A percentile compares a stretch with the other conserved stretches of the same genome.
Evolutionary conservation across 2,888 invertebrate species (phyloP).

Genomic region (Tillus elongatus): DNA sequence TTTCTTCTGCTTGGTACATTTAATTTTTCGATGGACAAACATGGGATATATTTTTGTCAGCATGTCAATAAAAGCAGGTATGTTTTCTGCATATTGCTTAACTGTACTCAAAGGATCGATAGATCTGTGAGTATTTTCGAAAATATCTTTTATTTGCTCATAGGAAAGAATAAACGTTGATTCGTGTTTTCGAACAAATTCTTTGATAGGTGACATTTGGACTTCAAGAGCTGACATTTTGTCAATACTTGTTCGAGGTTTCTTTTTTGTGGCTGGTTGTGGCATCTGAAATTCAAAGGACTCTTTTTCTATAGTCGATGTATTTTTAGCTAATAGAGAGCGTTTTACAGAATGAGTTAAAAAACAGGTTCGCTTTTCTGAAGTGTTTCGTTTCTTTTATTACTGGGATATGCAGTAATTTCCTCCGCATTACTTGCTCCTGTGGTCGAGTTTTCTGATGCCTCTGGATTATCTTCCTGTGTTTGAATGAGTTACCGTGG

Average conservation of each 20-base stretch:
- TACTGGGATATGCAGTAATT: too few species aligned
- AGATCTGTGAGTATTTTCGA: constrained; percentile 8
- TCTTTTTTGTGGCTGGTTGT: too few species aligned
- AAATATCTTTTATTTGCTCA: constrained; percentile 8
- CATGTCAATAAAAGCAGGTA: constrained; percentile 7
- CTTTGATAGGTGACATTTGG: too few species aligned
- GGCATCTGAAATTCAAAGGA: neutral
- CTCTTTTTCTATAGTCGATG: neutral
- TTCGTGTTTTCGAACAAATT: neutral
- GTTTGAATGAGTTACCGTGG: neutral
- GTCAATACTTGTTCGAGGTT: too few species aligned
- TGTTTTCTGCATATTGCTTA: constrained; percentile 10
- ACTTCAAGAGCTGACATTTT: too few species aligned
- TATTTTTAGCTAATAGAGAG: neutral
- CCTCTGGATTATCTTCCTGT: too few species aligned
- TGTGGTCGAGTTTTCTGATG: too few species aligned
- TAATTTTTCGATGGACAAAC: constrained; percentile 7
- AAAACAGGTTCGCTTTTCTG: too few species aligned
- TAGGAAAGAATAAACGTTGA: neutral
- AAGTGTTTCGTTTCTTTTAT: too few species aligned
- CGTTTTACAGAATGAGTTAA: too few species aligned
- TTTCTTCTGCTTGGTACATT: constrained; percentile 10
- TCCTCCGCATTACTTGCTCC: too few species aligned
- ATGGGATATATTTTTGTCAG: too few species aligned
- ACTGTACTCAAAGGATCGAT: constrained; percentile 9